These are phyloP conservation scores for Agrochola circellaris DNA, from an alignment of 2,888 invertebrate genomes.

Conservation along the genomic window DNA sequence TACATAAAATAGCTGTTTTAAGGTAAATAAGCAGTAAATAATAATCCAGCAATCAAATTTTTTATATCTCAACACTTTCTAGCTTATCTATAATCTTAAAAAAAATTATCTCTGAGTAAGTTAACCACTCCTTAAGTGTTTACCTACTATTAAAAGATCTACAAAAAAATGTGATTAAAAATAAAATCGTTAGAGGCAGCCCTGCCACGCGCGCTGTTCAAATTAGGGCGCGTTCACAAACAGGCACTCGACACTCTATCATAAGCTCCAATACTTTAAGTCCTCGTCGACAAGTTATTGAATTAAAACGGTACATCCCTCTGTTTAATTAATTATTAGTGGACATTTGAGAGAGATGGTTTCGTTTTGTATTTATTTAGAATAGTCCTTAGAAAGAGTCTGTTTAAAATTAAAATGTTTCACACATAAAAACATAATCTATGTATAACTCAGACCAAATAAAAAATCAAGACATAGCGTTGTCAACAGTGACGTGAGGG, in stretches of 20 bases:
- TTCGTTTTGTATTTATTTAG: neutral
- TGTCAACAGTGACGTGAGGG: too few species aligned
- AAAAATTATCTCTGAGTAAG: neutral
- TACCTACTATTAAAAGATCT: neutral
- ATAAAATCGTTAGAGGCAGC: constrained; percentile 47
- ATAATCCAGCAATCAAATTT: neutral
- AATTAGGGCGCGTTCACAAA: constrained; percentile 73
- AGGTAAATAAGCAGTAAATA: neutral
- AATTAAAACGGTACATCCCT: constrained; percentile 68
- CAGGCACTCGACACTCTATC: constrained; percentile 67
- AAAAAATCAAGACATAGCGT: too few species aligned
- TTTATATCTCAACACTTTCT: neutral
- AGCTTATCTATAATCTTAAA: neutral
- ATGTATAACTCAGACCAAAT: too few species aligned
- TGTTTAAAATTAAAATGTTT: neutral
- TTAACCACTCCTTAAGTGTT: neutral
- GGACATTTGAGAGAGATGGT: constrained; percentile 34
- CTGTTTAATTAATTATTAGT: constrained; percentile 55
- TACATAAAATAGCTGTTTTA: neutral
- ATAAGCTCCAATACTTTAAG: constrained; percentile 66
- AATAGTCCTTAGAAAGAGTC: neutral
- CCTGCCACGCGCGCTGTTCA: constrained; percentile 64
- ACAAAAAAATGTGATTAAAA: constrained; percentile 46
- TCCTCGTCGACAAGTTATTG: constrained; percentile 68
- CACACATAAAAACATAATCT: neutral